phyloP scores from a whole-genome alignment of 2,888 invertebrate genomes.

The Andrena bucephala region DNA sequence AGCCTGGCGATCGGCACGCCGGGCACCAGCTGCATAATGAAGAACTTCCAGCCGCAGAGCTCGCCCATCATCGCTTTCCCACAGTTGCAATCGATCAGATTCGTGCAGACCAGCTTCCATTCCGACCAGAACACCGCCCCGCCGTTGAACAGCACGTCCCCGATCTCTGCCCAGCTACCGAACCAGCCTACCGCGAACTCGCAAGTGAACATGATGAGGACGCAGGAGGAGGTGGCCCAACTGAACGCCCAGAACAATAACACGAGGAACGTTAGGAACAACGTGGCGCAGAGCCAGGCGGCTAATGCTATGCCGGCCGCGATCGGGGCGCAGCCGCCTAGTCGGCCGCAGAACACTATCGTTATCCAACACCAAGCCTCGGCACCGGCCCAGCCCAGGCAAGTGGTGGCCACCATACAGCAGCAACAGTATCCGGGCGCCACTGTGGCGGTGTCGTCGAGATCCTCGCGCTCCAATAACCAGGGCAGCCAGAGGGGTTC shows the following conservation, averaged over 20 bases:
- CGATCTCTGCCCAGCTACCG: conserved; percentile 69
- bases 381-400: conserved; percentile 72
- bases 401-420: conserved; percentile 75
- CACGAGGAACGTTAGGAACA: conserved; percentile 59
- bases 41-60: conserved; percentile 80
- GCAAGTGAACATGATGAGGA: conserved; percentile 77
- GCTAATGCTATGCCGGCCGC: conserved; percentile 68
- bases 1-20: conserved; percentile 75
- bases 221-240: conserved; percentile 78
- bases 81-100: conserved; percentile 82
- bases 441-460: conserved; percentile 74
- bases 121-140: conserved; percentile 71
- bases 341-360: conserved; percentile 77
- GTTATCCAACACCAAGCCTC: conserved; percentile 80
- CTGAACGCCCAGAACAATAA: conserved; percentile 72
- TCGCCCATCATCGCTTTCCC: conserved; percentile 82
- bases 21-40: conserved; percentile 79
- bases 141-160: conserved; percentile 55
- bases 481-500: conserved; percentile 79
- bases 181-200: conserved; percentile 68
- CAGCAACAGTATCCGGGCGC: conserved; percentile 71
- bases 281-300: conserved; percentile 62
- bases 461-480: conserved; percentile 76
- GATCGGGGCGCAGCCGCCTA: conserved; percentile 72
- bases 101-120: conserved; percentile 82